Evolutionary conservation across 2,888 invertebrate genomes (phyloP).

Genomic region (Pteria penguin): DNA sequence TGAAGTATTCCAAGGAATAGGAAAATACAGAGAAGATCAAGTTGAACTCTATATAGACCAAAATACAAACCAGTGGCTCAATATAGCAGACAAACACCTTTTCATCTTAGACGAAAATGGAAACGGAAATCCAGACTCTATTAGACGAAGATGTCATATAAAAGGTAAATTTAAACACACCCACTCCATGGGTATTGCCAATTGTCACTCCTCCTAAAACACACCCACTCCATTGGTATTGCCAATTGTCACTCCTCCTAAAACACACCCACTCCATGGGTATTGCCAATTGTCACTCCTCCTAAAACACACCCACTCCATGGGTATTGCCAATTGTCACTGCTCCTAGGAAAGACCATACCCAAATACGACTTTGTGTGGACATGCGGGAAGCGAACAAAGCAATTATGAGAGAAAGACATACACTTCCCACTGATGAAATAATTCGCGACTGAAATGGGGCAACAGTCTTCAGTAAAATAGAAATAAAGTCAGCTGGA

Average conservation of each 20-base stretch:
- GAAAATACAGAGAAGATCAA: constrained; percentile 3
- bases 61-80: constrained; percentile 25
- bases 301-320: constrained; percentile 46
- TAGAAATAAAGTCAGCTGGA: constrained; percentile 43
- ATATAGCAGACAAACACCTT: constrained; percentile 27
- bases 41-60: constrained; percentile 41
- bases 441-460: constrained; percentile 43
- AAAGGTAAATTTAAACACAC: constrained; percentile 41
- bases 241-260: constrained; percentile 44
- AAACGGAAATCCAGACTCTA: constrained; percentile 40
- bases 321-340: constrained; percentile 52
- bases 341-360: constrained; percentile 40
- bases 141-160: constrained; percentile 49
- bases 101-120: constrained; percentile 40
- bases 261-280: constrained; percentile 49
- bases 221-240: constrained; percentile 50
- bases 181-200: constrained; percentile 49
- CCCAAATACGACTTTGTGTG: constrained; percentile 42
- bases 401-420: constrained; percentile 47
- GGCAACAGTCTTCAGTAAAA: constrained; percentile 37
- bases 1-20: no score
- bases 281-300: constrained; percentile 48
- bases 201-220: constrained; percentile 47
- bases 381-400: constrained; percentile 49
- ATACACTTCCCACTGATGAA: constrained; percentile 48